Evolutionary conservation across 2,888 invertebrate genomes (phyloP).

Genomic region (Campoletis raptor): DNA sequence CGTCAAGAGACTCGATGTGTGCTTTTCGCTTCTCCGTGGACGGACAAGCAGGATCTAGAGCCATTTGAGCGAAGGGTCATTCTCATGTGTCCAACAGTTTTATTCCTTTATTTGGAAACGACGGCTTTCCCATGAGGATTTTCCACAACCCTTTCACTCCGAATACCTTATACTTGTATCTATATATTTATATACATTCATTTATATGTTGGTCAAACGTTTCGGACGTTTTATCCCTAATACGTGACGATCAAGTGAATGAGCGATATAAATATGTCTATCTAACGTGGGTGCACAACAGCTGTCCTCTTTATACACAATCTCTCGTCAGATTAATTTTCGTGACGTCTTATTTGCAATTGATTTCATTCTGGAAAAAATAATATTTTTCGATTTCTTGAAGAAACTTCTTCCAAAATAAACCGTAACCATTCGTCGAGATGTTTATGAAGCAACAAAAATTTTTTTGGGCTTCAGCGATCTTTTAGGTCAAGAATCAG

Average conservation of each 20-base stretch:
- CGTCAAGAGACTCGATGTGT: slow-evolving; percentile 34
- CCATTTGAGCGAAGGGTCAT: slow-evolving; percentile 69
- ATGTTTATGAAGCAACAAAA: background rate
- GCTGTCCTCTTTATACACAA: slow-evolving; percentile 5
- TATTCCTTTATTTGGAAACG: slow-evolving; percentile 78
- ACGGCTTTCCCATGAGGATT: slow-evolving; percentile 80
- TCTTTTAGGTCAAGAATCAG: no score
- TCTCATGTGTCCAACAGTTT: slow-evolving; percentile 74
- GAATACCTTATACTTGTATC: slow-evolving; percentile 41
- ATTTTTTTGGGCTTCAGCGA: no score
- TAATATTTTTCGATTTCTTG: background rate
- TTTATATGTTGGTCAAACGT: slow-evolving; percentile 57
- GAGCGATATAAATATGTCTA: slow-evolving; percentile 29
- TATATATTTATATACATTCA: background rate
- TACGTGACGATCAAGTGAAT: slow-evolving; percentile 62
- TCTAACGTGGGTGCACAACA: background rate
- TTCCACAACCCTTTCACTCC: slow-evolving; percentile 66
- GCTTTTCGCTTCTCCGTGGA: slow-evolving; percentile 33
- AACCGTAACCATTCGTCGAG: background rate
- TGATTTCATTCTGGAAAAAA: background rate
- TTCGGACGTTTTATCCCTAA: slow-evolving; percentile 62
- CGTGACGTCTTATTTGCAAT: background rate
- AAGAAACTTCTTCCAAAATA: background rate
- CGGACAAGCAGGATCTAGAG: slow-evolving; percentile 26
- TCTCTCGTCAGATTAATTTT: background rate